phyloP scores from a whole-genome alignment of 2,888 invertebrate species.

The Rotaria socialis region DNA sequence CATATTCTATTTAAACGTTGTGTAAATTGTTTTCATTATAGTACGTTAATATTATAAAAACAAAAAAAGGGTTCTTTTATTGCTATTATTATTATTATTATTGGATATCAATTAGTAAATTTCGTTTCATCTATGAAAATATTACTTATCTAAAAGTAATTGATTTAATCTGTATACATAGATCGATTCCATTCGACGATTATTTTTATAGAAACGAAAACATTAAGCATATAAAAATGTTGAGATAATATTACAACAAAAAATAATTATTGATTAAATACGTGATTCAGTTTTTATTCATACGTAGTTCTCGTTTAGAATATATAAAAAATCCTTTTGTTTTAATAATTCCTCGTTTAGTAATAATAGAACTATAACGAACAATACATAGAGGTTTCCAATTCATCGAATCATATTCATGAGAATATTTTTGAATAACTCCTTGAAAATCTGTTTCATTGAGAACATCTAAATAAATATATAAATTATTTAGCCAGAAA shows the following conservation, averaged over 20 bases:
- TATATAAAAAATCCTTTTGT: slow-evolving; percentile 20
- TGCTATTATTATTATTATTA: too few species aligned
- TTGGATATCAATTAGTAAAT: too few species aligned
- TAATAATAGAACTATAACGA: not conserved
- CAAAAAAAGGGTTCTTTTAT: too few species aligned
- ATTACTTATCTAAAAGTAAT: too few species aligned
- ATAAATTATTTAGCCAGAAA: not conserved
- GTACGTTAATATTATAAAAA: too few species aligned
- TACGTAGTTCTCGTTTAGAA: slow-evolving; percentile 6
- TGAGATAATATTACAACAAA: not conserved
- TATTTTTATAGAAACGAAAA: too few species aligned
- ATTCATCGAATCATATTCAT: slow-evolving; percentile 25
- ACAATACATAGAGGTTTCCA: not conserved
- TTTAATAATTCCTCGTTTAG: slow-evolving; percentile 33
- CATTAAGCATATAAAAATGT: too few species aligned
- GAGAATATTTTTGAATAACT: slow-evolving; percentile 9
- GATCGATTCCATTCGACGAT: too few species aligned
- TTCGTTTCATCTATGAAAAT: too few species aligned
- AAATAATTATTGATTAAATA: not conserved
- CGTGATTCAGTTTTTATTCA: not conserved
- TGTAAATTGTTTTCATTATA: too few species aligned
- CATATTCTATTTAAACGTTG: too few species aligned
- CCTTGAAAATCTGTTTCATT: not conserved
- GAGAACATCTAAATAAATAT: not conserved
- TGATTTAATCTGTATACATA: too few species aligned